Percentiles rank a stretch among this genome's conserved stretches.
Conservation (phyloP, 1,140 invertebrate species). For the Drosophila sechellia region DNA sequence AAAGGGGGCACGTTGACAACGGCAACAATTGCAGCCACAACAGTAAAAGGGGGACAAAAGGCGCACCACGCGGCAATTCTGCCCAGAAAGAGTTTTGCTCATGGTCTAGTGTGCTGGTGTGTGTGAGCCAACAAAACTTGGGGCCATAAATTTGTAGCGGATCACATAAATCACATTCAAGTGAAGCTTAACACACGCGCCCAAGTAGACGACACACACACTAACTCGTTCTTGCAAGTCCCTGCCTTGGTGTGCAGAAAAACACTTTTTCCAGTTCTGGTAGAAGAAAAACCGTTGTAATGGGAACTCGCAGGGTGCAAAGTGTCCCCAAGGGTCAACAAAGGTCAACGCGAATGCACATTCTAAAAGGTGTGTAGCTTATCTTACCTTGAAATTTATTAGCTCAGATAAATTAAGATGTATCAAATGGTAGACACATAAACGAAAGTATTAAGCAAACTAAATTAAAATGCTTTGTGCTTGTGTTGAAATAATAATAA, state of each 20-base stretch:
- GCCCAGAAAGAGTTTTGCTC: constrained; percentile 59
- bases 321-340: constrained; percentile 26
- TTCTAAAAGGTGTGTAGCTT: background rate
- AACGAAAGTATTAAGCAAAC: background rate
- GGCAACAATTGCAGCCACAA: constrained; percentile 55
- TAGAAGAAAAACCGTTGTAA: constrained; percentile 42
- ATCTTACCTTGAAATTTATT: background rate
- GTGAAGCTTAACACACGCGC: constrained; percentile 82
- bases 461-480: background rate
- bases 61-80: constrained; percentile 68
- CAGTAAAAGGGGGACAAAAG: constrained; percentile 39
- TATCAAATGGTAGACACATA: no score
- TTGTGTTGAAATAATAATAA: no score
- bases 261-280: constrained; percentile 25
- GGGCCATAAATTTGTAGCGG: constrained; percentile 79
- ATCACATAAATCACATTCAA: constrained; percentile 83
- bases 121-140: constrained; percentile 71
- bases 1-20: constrained; percentile 23
- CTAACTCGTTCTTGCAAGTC: constrained; percentile 17
- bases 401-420: background rate
- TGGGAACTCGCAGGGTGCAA: constrained; percentile 37
- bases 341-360: background rate
- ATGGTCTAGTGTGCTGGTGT: constrained; percentile 18
- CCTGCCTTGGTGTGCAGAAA: constrained; percentile 19
- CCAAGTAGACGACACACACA: constrained; percentile 70